A percentile compares a stretch with the other conserved stretches of the same genome.
Evolutionary conservation across 2,113 vertebrate species (phyloP).

Genomic region (Salminus brasiliensis): DNA sequence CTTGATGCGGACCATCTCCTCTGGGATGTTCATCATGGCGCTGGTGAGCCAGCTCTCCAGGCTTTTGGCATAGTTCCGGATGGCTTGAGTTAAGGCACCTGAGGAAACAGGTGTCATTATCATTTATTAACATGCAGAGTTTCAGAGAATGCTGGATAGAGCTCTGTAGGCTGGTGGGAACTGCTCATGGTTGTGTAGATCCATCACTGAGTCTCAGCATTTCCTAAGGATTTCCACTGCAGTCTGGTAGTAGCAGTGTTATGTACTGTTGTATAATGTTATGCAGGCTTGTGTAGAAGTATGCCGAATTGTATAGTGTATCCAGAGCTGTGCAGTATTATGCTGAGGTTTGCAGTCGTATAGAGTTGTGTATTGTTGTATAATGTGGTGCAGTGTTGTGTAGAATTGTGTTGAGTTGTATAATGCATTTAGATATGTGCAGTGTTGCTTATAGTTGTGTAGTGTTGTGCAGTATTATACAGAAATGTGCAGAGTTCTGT

Average conservation of each 20-base stretch:
- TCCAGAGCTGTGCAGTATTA: too few species aligned
- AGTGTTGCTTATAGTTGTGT: too few species aligned
- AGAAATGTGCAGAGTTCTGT: neutral
- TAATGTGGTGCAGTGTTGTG: neutral
- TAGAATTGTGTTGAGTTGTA: neutral
- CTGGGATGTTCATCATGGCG: constrained; percentile 92
- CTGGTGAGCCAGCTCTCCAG: constrained; percentile 90
- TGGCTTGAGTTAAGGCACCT: constrained; percentile 97
- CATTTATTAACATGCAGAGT: too few species aligned
- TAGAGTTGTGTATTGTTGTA: neutral
- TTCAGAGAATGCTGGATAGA: neutral
- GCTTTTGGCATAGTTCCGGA: constrained; percentile 93
- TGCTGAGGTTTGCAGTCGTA: too few species aligned
- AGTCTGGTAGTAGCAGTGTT: too few species aligned
- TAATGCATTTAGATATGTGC: too few species aligned
- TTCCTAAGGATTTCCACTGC: too few species aligned
- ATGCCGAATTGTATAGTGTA: too few species aligned
- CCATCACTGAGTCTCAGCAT: too few species aligned
- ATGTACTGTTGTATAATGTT: neutral
- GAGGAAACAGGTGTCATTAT: neutral
- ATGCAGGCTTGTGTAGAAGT: neutral
- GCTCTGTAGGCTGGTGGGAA: neutral
- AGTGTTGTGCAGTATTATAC: neutral
- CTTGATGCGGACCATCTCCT: constrained; percentile 93
- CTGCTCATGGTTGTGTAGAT: neutral